These are phyloP conservation scores for Vespertilio murinus DNA, from an alignment of 2,797 vertebrate genomes.

Conservation along the genomic window DNA sequence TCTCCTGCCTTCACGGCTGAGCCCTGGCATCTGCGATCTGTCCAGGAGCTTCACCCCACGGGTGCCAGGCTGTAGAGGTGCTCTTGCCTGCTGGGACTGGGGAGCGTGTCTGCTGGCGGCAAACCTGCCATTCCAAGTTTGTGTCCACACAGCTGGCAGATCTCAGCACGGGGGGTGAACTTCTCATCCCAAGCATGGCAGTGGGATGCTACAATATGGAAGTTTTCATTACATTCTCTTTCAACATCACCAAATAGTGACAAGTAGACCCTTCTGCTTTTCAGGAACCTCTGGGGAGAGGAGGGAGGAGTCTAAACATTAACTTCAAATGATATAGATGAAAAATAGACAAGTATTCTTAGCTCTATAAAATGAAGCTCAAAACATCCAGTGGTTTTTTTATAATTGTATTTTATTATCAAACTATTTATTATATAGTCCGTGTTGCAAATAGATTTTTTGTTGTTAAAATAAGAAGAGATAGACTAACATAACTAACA, in stretches of 20 bases:
- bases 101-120: background rate
- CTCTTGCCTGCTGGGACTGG: background rate
- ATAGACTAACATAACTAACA: no score
- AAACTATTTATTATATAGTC: background rate
- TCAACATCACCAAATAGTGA: conserved; percentile 56
- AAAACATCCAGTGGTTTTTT: background rate
- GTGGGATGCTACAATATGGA: conserved; percentile 1
- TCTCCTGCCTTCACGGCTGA: background rate
- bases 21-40: background rate
- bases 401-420: background rate
- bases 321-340: background rate
- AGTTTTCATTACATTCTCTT: conserved; percentile 71
- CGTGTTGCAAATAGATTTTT: background rate
- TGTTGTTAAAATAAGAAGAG: background rate
- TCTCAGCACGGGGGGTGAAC: conserved; percentile 59
- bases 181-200: background rate
- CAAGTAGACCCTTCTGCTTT: conserved; percentile 5
- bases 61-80: background rate
- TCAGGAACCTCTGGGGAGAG: conserved; percentile 11
- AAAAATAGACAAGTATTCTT: background rate
- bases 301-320: background rate
- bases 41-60: background rate
- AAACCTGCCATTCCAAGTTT: background rate
- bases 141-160: conserved; percentile 41
- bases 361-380: background rate